These are phyloP conservation scores for Heliothis virescens DNA, from an alignment of 1,140 invertebrate genomes.

Conservation along the genomic window DNA sequence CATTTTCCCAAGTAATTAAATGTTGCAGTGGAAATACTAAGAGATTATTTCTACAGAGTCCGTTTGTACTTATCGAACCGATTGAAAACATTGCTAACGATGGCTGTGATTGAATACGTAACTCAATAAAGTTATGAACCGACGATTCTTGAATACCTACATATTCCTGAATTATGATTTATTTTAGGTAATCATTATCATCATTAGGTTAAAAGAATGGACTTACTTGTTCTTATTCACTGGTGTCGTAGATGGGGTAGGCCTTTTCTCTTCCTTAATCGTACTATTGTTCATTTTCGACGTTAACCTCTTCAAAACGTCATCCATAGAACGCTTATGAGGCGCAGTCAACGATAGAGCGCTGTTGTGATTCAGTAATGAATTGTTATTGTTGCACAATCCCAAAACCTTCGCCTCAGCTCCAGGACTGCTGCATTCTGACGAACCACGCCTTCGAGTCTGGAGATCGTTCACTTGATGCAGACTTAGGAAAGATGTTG, in stretches of 20 bases:
- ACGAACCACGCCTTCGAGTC: conserved; percentile 86
- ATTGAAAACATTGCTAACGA: too few relatives aligned
- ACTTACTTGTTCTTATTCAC: conserved; percentile 86
- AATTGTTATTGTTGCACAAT: conserved; percentile 85
- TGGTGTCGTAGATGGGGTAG: conserved; percentile 89
- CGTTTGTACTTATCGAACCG: too few relatives aligned
- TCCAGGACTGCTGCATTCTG: conserved; percentile 90
- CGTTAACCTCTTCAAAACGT: conserved; percentile 93
- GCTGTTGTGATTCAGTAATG: conserved; percentile 84
- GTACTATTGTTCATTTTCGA: conserved; percentile 92
- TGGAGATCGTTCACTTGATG: conserved; percentile 85
- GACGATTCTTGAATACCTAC: too few relatives aligned
- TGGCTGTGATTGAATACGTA: too few relatives aligned
- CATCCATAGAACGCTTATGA: conserved; percentile 92
- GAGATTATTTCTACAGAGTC: too few relatives aligned
- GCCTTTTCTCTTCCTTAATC: conserved; percentile 89
- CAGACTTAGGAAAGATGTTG: conserved; percentile 84
- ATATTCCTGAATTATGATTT: too few relatives aligned
- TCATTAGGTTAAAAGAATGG: not conserved
- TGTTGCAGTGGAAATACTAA: not conserved
- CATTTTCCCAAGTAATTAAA: not conserved
- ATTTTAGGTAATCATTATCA: too few relatives aligned
- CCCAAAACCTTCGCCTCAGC: conserved; percentile 87
- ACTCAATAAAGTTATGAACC: too few relatives aligned
- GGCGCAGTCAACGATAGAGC: conserved; percentile 80